These are phyloP conservation scores for Eupithecia inturbata DNA, from an alignment of 2,888 invertebrate genomes.

Conservation along the genomic window DNA sequence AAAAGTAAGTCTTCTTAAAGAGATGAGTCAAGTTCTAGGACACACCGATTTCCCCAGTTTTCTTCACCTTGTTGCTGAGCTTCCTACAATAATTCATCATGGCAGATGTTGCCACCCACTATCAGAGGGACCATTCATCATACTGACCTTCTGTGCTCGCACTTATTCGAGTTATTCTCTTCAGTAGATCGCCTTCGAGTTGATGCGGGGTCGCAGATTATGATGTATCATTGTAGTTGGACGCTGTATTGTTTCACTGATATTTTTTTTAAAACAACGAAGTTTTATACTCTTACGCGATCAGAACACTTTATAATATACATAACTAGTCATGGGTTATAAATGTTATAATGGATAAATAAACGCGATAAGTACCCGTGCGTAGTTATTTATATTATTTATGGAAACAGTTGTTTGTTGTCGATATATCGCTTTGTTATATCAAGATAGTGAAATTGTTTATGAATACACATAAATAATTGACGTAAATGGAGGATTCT, in stretches of 20 bases:
- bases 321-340: too few species aligned
- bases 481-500: neutral
- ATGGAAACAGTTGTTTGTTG: neutral
- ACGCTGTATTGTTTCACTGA: neutral
- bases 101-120: conserved; percentile 30
- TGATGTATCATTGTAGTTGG: neutral
- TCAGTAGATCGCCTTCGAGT: conserved; percentile 25
- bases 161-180: conserved; percentile 20
- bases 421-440: neutral
- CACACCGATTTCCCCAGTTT: conserved; percentile 15
- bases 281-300: neutral
- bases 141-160: conserved; percentile 18
- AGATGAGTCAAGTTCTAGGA: conserved; percentile 7
- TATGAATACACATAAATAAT: neutral
- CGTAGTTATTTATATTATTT: too few species aligned
- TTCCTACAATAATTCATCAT: conserved; percentile 26
- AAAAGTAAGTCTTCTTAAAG: neutral
- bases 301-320: neutral
- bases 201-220: conserved; percentile 1
- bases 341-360: neutral
- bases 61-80: conserved; percentile 1
- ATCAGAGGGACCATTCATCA: conserved; percentile 21
- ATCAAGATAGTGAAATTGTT: neutral
- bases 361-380: too few species aligned
- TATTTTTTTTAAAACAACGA: neutral